Conservation (phyloP, 2,113 vertebrate species). For the Galbula dea region DNA sequence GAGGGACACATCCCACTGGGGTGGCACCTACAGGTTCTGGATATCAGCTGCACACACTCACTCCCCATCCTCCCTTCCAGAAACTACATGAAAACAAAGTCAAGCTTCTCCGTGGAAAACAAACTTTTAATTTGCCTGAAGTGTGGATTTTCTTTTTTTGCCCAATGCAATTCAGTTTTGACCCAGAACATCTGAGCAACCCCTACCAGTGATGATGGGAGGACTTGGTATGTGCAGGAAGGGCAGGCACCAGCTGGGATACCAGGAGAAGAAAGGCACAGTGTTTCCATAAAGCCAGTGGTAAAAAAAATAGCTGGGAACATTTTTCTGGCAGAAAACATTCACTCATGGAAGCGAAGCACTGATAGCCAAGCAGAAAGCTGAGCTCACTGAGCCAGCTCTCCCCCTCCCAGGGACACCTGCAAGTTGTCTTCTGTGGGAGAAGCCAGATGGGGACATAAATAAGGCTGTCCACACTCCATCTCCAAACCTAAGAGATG, state of each 20-base stretch:
- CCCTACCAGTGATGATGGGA: background rate
- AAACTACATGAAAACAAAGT: background rate
- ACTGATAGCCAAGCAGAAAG: constrained; percentile 35
- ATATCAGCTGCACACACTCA: background rate
- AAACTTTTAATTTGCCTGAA: background rate
- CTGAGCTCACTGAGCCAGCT: background rate
- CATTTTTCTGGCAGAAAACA: constrained; percentile 45
- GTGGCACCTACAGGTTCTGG: background rate
- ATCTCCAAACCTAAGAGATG: background rate
- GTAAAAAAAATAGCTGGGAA: constrained; percentile 39
- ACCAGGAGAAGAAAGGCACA: constrained; percentile 34
- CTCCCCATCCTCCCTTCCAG: too few relatives aligned
- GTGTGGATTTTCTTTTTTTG: rapidly evolving
- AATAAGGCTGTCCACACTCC: background rate
- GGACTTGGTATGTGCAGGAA: background rate
- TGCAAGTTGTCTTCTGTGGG: background rate
- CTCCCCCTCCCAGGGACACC: constrained; percentile 1
- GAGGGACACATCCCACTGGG: rapidly evolving
- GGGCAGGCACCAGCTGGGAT: background rate
- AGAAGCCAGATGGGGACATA: background rate
- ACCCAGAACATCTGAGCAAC: background rate
- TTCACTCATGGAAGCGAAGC: background rate
- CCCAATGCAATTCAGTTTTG: background rate
- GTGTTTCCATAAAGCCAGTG: constrained; percentile 44
- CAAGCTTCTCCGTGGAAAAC: background rate